These are phyloP conservation scores for Netelia melanura DNA, from an alignment of 2,888 invertebrate species.

Conservation along the genomic window DNA sequence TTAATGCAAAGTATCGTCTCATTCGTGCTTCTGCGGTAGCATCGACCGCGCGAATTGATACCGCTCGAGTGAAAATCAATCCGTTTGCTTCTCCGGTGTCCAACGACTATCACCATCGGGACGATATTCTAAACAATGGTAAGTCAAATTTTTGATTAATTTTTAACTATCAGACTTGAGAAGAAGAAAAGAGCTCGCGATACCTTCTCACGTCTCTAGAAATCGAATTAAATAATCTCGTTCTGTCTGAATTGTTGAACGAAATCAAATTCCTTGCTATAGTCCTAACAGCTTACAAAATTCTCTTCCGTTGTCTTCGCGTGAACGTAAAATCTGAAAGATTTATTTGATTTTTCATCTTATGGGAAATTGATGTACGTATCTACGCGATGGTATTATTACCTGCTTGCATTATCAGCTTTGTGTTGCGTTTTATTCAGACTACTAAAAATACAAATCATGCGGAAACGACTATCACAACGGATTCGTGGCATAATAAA, in stretches of 20 bases:
- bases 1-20: constrained; percentile 44
- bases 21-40: constrained; percentile 59
- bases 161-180: not conserved
- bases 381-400: not conserved
- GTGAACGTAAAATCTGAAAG: no score
- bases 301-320: no score
- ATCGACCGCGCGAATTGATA: constrained; percentile 57
- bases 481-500: not conserved
- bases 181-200: not conserved
- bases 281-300: no score
- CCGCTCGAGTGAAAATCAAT: not conserved
- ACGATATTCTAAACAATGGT: constrained; percentile 2
- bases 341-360: no score
- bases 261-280: no score
- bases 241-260: no score
- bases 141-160: not conserved
- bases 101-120: not conserved
- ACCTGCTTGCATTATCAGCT: not conserved
- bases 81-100: not conserved
- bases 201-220: no score
- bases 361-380: not conserved
- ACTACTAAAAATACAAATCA: constrained; percentile 31
- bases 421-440: constrained; percentile 38
- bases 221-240: no score
- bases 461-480: constrained; percentile 1